Base-by-base conservation (phyloP, 2,113 vertebrate species). In the Microcebus murinus region DNA sequence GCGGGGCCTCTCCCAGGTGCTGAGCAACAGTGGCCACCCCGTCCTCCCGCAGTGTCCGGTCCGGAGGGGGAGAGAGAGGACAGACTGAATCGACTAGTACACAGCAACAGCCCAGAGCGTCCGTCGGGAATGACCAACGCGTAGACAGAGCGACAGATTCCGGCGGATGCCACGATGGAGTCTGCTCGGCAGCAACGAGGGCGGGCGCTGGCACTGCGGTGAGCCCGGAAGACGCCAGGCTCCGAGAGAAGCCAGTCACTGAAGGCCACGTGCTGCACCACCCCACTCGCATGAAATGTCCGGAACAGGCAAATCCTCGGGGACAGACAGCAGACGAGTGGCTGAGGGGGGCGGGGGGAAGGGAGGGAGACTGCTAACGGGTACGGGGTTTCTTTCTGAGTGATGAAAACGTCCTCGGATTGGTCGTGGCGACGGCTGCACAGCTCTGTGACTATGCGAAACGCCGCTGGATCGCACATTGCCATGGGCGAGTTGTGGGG, bases 361-460 rank as follows among this genome's bases (percentile, higher is more conserved):
- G 21, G 86, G 27, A 61, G 70, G 61, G 67, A 57, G n/a, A 25
- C 70, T 10, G 21, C 39, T 50, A n/a, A 52, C 1, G 34, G 42
- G 12, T 4, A 11, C 34, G 50, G 14, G 23, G 20, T 81, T 80
- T 55, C n/a, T 39, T 90, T 23, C 12, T 4, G 74, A 42, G 45
- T 23, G 31, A 52, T 25, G 42, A 25, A 42, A 63, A 48, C 27
- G 17, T 31, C 18, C 65, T 29, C 10, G 17, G 25, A 36, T 8
- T 52, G 23, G 52, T 12, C 10, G 42, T 5, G 59, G 65, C 1
- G 27, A 27, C 8, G 6, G 42, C 8, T 15, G 57, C 8, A 4
- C 8, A 6, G 1, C 31, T 42, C 59, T 36, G 4, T 11, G 61
- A 45, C 1, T 25, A 1, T 0, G 1, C 9, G 4, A 3, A 15